Evolutionary conservation across 2,797 vertebrate species (phyloP).

Genomic region (Pagetopsis macropterus): DNA sequence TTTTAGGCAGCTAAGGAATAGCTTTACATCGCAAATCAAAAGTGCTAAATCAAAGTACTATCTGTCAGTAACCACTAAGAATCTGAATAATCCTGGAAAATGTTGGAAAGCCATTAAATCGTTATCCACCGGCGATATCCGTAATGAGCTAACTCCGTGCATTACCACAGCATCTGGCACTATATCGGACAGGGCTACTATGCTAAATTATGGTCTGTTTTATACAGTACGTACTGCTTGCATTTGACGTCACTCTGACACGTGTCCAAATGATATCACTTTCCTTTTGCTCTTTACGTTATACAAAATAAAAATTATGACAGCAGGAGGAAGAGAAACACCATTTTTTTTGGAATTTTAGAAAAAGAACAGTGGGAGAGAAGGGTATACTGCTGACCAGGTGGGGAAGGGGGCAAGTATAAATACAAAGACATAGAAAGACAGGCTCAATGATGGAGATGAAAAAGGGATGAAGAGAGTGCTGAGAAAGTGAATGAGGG

Average conservation of each 20-base stretch:
- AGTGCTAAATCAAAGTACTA: too few relatives aligned
- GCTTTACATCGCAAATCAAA: too few relatives aligned
- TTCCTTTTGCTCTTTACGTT: slow-evolving; percentile 4
- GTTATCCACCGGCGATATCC: too few relatives aligned
- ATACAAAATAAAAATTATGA: neutral
- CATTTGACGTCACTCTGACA: neutral
- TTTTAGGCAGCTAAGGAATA: too few relatives aligned
- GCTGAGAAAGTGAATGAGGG: slow-evolving; percentile 9
- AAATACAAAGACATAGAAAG: neutral
- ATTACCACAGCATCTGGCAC: too few relatives aligned
- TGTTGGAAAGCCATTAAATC: too few relatives aligned
- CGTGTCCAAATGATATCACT: neutral
- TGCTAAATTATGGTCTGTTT: neutral
- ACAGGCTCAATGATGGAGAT: neutral
- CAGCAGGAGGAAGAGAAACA: neutral
- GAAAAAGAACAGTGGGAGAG: slow-evolving; percentile 4
- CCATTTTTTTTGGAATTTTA: neutral
- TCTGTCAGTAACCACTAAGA: too few relatives aligned
- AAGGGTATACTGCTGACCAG: neutral
- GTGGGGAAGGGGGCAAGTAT: neutral
- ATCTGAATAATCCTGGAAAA: too few relatives aligned
- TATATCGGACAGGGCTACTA: too few relatives aligned
- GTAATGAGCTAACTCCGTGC: too few relatives aligned
- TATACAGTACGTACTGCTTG: neutral
- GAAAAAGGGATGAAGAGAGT: neutral